Percentiles rank a stretch among this genome's conserved stretches.
phyloP scores from a whole-genome alignment of 2,797 vertebrate species.

The Anableps anableps region DNA sequence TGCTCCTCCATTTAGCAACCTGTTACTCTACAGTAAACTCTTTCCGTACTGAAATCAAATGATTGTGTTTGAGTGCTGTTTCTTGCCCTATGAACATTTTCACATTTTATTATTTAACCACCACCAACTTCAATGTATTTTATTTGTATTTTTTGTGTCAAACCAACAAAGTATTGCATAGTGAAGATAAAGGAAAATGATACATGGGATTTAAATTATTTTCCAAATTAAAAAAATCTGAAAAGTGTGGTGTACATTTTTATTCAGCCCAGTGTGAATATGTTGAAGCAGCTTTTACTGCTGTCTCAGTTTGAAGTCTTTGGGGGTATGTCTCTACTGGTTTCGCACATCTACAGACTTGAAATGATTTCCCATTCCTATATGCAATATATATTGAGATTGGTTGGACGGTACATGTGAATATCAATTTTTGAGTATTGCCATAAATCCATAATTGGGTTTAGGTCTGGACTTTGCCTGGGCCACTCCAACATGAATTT shows the following conservation, averaged over 20 bases:
- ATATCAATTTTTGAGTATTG: neutral
- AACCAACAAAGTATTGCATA: neutral
- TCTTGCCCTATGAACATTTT: slow-evolving; percentile 51
- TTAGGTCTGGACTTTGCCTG: neutral
- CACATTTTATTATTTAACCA: neutral
- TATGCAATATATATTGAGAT: neutral
- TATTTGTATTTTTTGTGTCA: neutral
- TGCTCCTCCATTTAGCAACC: neutral
- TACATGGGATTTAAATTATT: neutral
- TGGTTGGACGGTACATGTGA: neutral
- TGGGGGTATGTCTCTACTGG: too few relatives aligned
- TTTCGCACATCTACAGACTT: neutral
- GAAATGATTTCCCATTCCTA: neutral
- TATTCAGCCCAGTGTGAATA: neutral
- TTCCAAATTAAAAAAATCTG: neutral
- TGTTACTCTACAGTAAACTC: slow-evolving; percentile 22
- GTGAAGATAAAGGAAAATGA: neutral
- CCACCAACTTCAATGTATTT: neutral
- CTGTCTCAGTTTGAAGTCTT: too few relatives aligned
- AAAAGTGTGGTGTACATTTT: neutral
- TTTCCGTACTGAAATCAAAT: slow-evolving; percentile 17
- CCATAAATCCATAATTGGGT: neutral
- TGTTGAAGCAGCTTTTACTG: too few relatives aligned
- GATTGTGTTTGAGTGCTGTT: slow-evolving; percentile 25
- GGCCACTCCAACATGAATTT: neutral